Conservation (phyloP, 2,888 invertebrate genomes). For the Phyllotreta striolata region DNA sequence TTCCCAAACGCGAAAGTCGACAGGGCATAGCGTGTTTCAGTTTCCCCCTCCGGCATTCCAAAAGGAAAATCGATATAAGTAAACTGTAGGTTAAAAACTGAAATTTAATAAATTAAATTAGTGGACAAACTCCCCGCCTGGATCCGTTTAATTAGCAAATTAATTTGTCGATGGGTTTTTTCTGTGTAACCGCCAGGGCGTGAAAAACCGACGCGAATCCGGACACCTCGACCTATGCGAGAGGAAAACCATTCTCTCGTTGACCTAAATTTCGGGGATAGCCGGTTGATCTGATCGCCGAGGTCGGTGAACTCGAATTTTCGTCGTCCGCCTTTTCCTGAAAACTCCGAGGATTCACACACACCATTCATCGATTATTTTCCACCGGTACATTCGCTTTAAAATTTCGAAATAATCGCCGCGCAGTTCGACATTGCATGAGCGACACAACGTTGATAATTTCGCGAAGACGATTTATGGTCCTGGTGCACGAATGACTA, state of each 20-base stretch:
- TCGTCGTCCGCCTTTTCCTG: constrained; percentile 21
- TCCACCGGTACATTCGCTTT: not conserved
- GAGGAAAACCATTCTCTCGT: constrained; percentile 13
- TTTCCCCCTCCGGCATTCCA: constrained; percentile 18
- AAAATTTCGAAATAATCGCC: too few relatives aligned
- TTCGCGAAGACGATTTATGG: too few relatives aligned
- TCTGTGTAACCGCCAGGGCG: not conserved
- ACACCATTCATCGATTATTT: constrained; percentile 10
- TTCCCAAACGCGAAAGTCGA: constrained; percentile 4
- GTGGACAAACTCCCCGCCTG: not conserved
- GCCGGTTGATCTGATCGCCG: too few relatives aligned
- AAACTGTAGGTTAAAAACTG: constrained; percentile 22
- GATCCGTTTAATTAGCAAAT: not conserved
- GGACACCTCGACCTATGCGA: not conserved
- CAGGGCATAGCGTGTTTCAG: constrained; percentile 16
- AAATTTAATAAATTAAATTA: constrained; percentile 14
- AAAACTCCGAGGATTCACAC: constrained; percentile 21
- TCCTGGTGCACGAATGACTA: too few relatives aligned
- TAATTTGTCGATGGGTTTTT: not conserved
- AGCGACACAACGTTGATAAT: too few relatives aligned
- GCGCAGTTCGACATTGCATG: too few relatives aligned
- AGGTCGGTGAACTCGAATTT: constrained; percentile 22
- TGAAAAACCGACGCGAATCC: not conserved
- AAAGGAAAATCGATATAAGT: constrained; percentile 27
- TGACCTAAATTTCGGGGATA: constrained; percentile 9